Conservation (phyloP, 2,888 invertebrate genomes). For the Mamestra brassicae region DNA sequence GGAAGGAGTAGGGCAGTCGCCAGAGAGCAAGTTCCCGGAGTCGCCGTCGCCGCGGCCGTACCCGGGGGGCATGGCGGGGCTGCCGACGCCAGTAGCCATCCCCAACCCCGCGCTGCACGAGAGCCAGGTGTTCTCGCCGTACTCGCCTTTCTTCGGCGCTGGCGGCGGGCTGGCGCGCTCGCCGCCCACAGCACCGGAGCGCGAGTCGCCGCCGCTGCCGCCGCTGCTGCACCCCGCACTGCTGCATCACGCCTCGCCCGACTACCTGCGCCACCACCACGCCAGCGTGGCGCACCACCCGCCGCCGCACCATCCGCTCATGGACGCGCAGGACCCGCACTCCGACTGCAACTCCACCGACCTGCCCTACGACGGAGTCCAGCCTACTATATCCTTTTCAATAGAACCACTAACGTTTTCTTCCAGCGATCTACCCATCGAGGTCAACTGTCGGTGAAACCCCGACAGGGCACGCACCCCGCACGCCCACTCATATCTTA, state of each 20-base stretch:
- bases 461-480: constrained; percentile 73
- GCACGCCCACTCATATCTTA: constrained; percentile 87
- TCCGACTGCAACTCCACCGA: constrained; percentile 98
- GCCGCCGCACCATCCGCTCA: constrained; percentile 94
- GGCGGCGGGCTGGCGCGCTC: constrained; percentile 89
- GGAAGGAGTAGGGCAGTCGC: constrained; percentile 94
- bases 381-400: constrained; percentile 98
- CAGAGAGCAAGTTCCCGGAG: constrained; percentile 91
- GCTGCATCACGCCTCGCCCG: constrained; percentile 95
- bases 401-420: constrained; percentile 50
- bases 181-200: constrained; percentile 92
- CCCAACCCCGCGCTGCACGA: constrained; percentile 98
- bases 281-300: constrained; percentile 94
- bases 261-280: constrained; percentile 94
- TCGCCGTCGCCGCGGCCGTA: constrained; percentile 95
- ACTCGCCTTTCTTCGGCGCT: constrained; percentile 96
- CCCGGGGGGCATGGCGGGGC: constrained; percentile 95
- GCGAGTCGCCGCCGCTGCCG: constrained; percentile 96
- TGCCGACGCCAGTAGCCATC: constrained; percentile 99
- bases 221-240: constrained; percentile 96
- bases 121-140: constrained; percentile 97
- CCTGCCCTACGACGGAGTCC: constrained; percentile 97
- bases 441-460: constrained; percentile 67
- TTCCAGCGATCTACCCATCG: constrained; percentile 54
- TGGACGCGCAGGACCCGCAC: constrained; percentile 96